These are phyloP conservation scores for Haliclystus octoradiatus DNA, from an alignment of 30 jellyfish, hydroid and myxozoan species.

Conservation along the genomic window DNA sequence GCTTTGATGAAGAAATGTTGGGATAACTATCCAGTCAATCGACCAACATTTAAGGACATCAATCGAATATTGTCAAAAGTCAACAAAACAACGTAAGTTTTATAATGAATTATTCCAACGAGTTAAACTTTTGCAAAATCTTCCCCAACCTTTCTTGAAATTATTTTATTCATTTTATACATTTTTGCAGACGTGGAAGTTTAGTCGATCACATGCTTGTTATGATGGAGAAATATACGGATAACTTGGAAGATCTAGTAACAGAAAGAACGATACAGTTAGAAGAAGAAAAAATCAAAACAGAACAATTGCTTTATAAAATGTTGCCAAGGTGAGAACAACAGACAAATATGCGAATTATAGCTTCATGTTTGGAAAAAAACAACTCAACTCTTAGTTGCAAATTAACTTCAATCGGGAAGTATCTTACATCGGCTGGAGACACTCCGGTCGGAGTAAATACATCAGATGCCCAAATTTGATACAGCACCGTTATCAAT, in stretches of 20 bases:
- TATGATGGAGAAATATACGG: slow-evolving; percentile 90
- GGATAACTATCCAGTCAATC: slow-evolving; percentile 47
- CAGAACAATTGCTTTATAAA: slow-evolving; percentile 68
- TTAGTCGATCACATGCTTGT: slow-evolving; percentile 83
- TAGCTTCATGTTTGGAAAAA: no score
- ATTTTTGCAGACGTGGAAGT: slow-evolving; percentile 38
- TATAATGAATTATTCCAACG: background rate
- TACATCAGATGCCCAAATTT: no score
- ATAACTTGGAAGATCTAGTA: slow-evolving; percentile 74
- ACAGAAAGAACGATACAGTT: slow-evolving; percentile 68
- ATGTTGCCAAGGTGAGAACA: slow-evolving; percentile 71
- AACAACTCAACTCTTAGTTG: no score
- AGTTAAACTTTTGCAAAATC: background rate
- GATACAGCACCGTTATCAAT: no score
- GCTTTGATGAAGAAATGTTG: slow-evolving; percentile 62
- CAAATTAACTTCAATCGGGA: no score
- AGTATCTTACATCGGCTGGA: no score
- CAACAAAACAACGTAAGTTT: slow-evolving; percentile 1
- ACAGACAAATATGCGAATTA: background rate
- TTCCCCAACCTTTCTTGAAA: background rate
- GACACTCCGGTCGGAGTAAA: no score
- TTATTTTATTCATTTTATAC: no score
- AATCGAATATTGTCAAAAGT: slow-evolving; percentile 6
- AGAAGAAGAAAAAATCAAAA: slow-evolving; percentile 80
- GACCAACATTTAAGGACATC: slow-evolving; percentile 66